phyloP scores from a whole-genome alignment of 2,888 invertebrate species.

The Cephus runcator region DNA sequence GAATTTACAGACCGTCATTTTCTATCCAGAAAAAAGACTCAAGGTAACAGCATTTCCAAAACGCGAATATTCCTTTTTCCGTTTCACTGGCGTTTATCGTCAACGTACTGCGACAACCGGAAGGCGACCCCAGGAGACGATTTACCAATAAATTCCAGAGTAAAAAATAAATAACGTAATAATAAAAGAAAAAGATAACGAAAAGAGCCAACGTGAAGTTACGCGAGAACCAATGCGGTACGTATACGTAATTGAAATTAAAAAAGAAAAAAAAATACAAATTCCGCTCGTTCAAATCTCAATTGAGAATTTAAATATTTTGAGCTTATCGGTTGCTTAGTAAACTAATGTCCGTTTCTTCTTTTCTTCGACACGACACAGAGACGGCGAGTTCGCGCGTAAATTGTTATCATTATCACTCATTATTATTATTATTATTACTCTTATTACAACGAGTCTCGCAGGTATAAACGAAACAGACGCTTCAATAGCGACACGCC shows the following conservation, averaged over 20 bases:
- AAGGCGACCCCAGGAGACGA: not conserved
- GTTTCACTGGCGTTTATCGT: not conserved
- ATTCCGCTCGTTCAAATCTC: slow-evolving; percentile 24
- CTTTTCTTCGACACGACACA: not conserved
- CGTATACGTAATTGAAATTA: not conserved
- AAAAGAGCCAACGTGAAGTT: not conserved
- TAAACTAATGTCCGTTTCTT: slow-evolving; percentile 23
- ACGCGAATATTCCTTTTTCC: not conserved
- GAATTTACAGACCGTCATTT: too few species aligned
- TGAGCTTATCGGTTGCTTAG: slow-evolving; percentile 31
- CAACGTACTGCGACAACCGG: not conserved
- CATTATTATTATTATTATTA: not conserved
- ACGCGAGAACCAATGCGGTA: too few species aligned
- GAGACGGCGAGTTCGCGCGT: not conserved
- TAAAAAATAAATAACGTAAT: slow-evolving; percentile 2
- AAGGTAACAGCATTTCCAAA: too few species aligned
- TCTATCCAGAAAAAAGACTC: too few species aligned
- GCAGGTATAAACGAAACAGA: not conserved
- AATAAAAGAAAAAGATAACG: slow-evolving; percentile 11
- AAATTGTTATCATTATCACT: not conserved
- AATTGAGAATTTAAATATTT: slow-evolving; percentile 20
- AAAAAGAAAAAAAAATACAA: slow-evolving; percentile 5
- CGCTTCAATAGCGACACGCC: not conserved
- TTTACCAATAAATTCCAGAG: not conserved
- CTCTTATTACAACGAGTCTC: not conserved